Evolutionary conservation across 1,140 invertebrate genomes (phyloP).

Genomic region (Atta cephalotes): DNA sequence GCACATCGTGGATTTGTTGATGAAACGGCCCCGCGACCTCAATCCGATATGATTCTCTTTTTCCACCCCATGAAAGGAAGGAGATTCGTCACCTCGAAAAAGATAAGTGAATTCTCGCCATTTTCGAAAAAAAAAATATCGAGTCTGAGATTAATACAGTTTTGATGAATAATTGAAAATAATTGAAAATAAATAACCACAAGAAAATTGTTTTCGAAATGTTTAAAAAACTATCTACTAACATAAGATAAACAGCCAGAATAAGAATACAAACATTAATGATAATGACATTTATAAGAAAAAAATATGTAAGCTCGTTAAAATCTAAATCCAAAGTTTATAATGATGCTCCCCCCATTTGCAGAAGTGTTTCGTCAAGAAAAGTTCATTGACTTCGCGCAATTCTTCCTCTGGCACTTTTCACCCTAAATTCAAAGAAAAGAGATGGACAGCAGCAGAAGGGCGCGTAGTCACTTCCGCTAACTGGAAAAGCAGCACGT

Average conservation of each 20-base stretch:
- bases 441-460: slow-evolving; percentile 4
- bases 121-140: slow-evolving; percentile 8
- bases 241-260: background rate
- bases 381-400: background rate
- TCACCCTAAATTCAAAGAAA: slow-evolving; percentile 53
- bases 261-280: background rate
- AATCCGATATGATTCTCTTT: slow-evolving; percentile 71
- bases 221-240: background rate
- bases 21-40: slow-evolving; percentile 52
- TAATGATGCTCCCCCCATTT: background rate
- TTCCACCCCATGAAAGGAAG: slow-evolving; percentile 5
- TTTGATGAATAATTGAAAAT: background rate
- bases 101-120: background rate
- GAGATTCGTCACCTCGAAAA: background rate
- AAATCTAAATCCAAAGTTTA: background rate
- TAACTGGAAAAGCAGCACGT: slow-evolving; percentile 64
- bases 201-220: background rate
- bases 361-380: background rate
- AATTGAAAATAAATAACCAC: background rate
- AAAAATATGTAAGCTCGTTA: background rate
- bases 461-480: slow-evolving; percentile 48
- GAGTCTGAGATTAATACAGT: background rate
- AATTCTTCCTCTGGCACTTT: slow-evolving; percentile 7
- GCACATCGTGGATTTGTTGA: slow-evolving; percentile 75
- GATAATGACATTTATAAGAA: background rate